Evolutionary conservation across 1,140 invertebrate genomes (phyloP).

Genomic region (Ceratitis capitata): DNA sequence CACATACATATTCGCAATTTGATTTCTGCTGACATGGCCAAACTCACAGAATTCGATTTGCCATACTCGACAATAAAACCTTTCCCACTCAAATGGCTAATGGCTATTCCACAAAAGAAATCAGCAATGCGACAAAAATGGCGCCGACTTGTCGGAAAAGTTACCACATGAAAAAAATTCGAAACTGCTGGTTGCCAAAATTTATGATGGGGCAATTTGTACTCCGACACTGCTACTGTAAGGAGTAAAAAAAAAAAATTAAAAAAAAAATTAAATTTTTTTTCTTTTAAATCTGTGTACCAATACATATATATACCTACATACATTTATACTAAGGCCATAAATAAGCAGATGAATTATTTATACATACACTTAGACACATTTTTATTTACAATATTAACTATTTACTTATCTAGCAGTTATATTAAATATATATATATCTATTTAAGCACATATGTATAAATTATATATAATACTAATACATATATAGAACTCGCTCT

Average conservation of each 20-base stretch:
- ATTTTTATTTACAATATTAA: too few species aligned
- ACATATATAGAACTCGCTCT: too few species aligned
- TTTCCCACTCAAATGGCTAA: not conserved
- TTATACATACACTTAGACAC: not conserved
- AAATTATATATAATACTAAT: too few species aligned
- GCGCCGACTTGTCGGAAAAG: conserved; percentile 37
- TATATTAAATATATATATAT: too few species aligned
- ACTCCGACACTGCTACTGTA: conserved; percentile 11
- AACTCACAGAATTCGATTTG: not conserved
- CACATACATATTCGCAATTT: too few species aligned
- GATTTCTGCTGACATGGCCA: conserved; percentile 11
- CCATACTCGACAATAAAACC: not conserved
- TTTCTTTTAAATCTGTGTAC: not conserved
- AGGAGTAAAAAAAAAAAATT: not conserved
- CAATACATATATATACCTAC: not conserved
- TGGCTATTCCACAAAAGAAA: not conserved
- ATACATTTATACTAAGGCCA: not conserved
- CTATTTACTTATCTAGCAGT: too few species aligned
- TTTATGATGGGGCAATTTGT: conserved; percentile 15
- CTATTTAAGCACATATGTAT: too few species aligned
- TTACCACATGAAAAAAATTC: not conserved
- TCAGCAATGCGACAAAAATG: conserved; percentile 37
- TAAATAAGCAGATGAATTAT: too few species aligned
- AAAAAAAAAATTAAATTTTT: not conserved
- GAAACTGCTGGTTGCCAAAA: conserved; percentile 4